Evolutionary conservation across 2,888 invertebrate genomes (phyloP), one percentile per base, ranked within the genome.

Genomic region (Metopia argyrocephala): DNA sequence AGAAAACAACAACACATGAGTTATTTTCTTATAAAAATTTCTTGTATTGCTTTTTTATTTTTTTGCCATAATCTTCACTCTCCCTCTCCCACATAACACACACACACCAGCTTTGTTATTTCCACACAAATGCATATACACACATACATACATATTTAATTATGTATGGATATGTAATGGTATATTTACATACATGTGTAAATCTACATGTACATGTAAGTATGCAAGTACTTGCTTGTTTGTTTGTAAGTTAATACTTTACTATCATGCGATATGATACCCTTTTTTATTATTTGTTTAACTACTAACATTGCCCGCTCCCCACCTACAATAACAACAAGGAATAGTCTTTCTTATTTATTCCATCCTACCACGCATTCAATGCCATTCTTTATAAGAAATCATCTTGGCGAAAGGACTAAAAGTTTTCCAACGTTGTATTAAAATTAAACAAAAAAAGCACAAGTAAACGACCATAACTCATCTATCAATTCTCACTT

Each of bases 401-500:
- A 59, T 73, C 76, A 81, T 78, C 79, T 76, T 82, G 84, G 86
- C 6, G 27, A 48, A 38, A 25, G 21, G 7, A 38, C 52, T 38
- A 15, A 38, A 3, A n/a, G n/a, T n/a, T n/a, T n/a, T n/a, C n/a
- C n/a, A n/a, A n/a, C n/a, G n/a, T n/a, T n/a, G n/a, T n/a, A n/a
- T n/a, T n/a, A n/a, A n/a, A n/a, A n/a, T n/a, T n/a, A n/a, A n/a
- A n/a, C 27, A 5, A 76, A 15, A 4, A 38, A 62, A 76, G 69
- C 70, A 76, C 74, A 81, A 65, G 48, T 65, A 74, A 81, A 70
- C 74, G 81, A 78, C 74, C 87, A 89, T 89, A 89, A 89, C 89
- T 89, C 89, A 89, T 89, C 88, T 88, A 89, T 89, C 89, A 89
- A 89, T 89, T 89, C 89, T 88, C 88, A 88, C 88, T 83, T 83